Evolutionary conservation across 2,113 vertebrate genomes (phyloP).

Genomic region (Cyprinodon brontotheroides): DNA sequence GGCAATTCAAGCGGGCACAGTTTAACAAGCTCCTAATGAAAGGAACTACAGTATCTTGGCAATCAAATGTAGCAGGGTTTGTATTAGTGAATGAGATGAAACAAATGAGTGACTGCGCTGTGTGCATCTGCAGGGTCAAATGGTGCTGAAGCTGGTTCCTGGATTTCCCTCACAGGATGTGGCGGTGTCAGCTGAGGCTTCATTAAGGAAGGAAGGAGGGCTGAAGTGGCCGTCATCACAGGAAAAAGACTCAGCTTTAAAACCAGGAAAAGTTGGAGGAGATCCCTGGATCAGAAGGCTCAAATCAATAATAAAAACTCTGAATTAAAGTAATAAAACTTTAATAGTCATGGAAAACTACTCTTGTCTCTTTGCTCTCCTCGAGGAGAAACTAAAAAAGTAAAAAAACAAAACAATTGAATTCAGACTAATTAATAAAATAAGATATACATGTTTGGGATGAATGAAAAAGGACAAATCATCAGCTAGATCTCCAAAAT

Average conservation of each 20-base stretch:
- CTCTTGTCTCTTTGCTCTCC: neutral
- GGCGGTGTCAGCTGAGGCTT: neutral
- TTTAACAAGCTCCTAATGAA: conserved; percentile 52
- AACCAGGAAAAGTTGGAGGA: neutral
- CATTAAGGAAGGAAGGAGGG: neutral
- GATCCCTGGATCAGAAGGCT: neutral
- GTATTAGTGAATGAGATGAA: conserved; percentile 8
- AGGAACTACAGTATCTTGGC: conserved; percentile 28
- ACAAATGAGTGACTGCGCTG: conserved; percentile 14
- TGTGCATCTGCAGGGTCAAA: conserved; percentile 8
- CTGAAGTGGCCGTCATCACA: neutral
- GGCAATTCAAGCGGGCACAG: conserved; percentile 34
- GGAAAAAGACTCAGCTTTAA: neutral
- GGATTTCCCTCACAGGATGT: neutral
- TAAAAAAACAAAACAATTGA: neutral
- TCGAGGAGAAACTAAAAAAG: neutral
- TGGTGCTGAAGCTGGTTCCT: neutral
- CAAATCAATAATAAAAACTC: neutral
- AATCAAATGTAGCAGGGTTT: conserved; percentile 9
- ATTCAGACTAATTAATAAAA: neutral
- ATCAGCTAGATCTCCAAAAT: neutral
- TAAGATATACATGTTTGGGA: neutral
- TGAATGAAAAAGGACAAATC: neutral
- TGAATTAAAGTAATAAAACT: neutral
- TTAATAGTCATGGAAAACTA: neutral